Base-by-base conservation (phyloP, 2,113 vertebrate genomes). In the Rhizomys pruinosus region DNA sequence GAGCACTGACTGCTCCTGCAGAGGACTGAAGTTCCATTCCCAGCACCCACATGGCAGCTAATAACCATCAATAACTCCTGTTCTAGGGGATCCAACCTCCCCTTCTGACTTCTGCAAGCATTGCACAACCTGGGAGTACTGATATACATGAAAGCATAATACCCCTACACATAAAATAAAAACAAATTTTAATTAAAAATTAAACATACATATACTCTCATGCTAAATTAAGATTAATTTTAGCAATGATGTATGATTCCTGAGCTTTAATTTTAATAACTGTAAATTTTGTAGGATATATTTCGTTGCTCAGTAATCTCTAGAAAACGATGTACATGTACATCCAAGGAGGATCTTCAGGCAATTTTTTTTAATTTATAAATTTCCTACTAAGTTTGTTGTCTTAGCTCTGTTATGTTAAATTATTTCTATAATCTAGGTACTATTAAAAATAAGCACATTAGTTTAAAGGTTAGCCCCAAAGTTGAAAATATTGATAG, bases 211-310 rank as follows among this genome's bases (percentile, higher is more conserved):
- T 52, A 52, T 52, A 52, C 47, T 63, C 93, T 90, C 25, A 88
- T 74, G 37, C 10, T 86, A 88, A 80, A 73, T 90, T 80, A 86
- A 84, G 8, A 76, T 44, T 29, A 88, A 80, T 11, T 79, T 0
- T 74, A 89, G 88, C 16, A 64, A 74, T 86, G 7, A 90, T 25
- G 72, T 94, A 39, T 87, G 55, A 84, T 8, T 72, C 57, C 66
- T 89, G 22, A 63, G 25, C 10, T 93, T 85, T 94, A 84, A 78
- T 94, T 77, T 96, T 92, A 89, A 93, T 32, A 93, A 95, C 27
- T 87, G 2, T 85, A 72, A 80, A 77, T 66, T 92, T n/a, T 84
- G 80, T 71, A 29, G 32, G 4, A 4, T 37, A 63, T 52, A 44
- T 72, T 91, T 84, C 74, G 61, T 44, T 79, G 7, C 89, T 96